phyloP scores from a whole-genome alignment of 2,113 vertebrate genomes.

The Dolichallabes microphthalmus region DNA sequence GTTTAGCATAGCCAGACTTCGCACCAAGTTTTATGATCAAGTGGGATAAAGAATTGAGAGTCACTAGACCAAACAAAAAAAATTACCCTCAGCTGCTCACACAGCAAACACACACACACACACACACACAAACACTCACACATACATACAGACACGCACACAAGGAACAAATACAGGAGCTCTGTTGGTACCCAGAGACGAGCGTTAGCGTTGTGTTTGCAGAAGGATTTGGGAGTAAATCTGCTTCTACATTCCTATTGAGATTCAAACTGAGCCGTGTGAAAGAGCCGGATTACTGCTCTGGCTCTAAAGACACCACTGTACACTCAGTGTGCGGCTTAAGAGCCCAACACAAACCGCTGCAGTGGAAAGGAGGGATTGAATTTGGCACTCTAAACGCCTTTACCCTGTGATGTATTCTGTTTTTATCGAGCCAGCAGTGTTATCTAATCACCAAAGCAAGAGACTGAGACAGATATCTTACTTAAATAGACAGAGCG shows the following conservation, averaged over 20 bases:
- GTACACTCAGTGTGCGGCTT: conserved; percentile 46
- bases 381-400: conserved; percentile 39
- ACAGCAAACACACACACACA: conserved; percentile 34
- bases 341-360: conserved; percentile 46
- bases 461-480: conserved; percentile 37
- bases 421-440: conserved; percentile 38
- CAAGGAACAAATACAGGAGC: conserved; percentile 46
- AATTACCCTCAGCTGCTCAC: conserved; percentile 47
- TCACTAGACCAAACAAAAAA: conserved; percentile 48
- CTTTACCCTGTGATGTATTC: conserved; percentile 33
- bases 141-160: conserved; percentile 19
- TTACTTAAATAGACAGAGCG: conserved; percentile 41
- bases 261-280: conserved; percentile 56
- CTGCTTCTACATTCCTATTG: conserved; percentile 57
- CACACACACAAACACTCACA: conserved; percentile 20
- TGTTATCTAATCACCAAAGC: conserved; percentile 46
- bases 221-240: conserved; percentile 57
- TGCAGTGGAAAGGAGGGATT: conserved; percentile 22
- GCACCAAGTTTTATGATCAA: conserved; percentile 30
- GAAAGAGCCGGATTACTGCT: conserved; percentile 52
- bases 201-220: conserved; percentile 51
- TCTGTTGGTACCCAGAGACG: conserved; percentile 47
- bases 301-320: conserved; percentile 52
- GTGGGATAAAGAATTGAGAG: conserved; percentile 44
- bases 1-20: conserved; percentile 24